Evolutionary conservation across 2,797 vertebrate species (phyloP), one percentile per base, ranked within the genome.

Genomic region (Hippopotamyrus pictus): DNA sequence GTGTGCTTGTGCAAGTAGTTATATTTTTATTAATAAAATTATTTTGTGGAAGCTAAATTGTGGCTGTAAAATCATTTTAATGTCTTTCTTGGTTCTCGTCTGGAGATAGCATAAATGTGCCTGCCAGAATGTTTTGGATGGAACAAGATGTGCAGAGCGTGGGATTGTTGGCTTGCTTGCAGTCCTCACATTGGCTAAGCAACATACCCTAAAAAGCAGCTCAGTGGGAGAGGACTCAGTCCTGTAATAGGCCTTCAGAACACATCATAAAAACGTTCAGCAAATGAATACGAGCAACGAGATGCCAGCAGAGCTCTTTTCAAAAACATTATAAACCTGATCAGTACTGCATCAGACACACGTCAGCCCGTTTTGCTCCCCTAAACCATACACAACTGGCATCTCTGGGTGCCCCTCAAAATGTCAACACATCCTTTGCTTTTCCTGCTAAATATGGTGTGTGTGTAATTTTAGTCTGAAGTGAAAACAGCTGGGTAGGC

Each of bases 21-120:
- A 93, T 96, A 96, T 96, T 97, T 97, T 95, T 96, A 96, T 94
- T 95, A 96, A 96, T 96, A 96, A 96, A 97, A 96, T 92, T 95
- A 96, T 96, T 96, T 96, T 96, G 94, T 96, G 95, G 94, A 96
- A 94, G 94, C 95, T 93, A 90, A 87, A 86, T 14, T 25, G 91
- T 90, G 89, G 87, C 25, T 9, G 41, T 41, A 19, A 46, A 86
- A 76, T 86, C 87, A 88, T 76, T 91, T 85, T 91, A 88, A 62
- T 2, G 33, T 90, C 5, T 44, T 62, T 69, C 82, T 44, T 86
- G 50, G 87, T 54, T 84, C 91, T 41, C n/a, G 90, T 90, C 89
- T 91, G 1, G 88, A 89, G 89, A 62, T 11, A 46, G 89, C 54
- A 8, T 88, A 90, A 86, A 62, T 89, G 90, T 73, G 86, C 57